Conservation (phyloP, 2,113 vertebrate genomes). For the Neogale vison region DNA sequence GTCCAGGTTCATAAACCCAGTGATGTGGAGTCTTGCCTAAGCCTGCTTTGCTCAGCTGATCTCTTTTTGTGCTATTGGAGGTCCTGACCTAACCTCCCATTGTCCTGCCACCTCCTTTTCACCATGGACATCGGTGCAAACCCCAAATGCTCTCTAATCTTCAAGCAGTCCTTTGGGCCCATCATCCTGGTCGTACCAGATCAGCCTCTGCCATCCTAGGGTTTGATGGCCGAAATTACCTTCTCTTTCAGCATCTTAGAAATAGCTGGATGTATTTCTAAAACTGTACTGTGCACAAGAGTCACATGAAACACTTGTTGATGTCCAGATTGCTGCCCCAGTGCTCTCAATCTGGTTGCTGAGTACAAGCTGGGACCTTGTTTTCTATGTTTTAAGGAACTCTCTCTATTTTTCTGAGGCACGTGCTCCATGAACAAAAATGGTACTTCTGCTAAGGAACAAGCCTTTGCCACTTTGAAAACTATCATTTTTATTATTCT, state of each 20-base stretch:
- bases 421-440: not conserved
- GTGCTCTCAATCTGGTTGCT: not conserved
- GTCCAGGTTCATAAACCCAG: not conserved
- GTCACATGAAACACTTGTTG: not conserved
- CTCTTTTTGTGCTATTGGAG: not conserved
- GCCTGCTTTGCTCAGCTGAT: not conserved
- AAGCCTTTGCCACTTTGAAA: not conserved
- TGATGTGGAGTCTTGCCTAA: not conserved
- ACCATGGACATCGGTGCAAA: not conserved
- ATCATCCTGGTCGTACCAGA: not conserved
- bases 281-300: not conserved
- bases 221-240: not conserved
- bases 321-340: not conserved
- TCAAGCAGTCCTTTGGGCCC: not conserved
- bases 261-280: not conserved
- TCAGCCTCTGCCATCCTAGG: not conserved
- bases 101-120: not conserved
- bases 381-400: not conserved
- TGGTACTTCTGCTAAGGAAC: not conserved
- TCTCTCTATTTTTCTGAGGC: not conserved
- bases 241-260: not conserved
- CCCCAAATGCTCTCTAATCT: not conserved
- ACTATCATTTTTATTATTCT: not conserved
- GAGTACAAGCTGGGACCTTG: not conserved
- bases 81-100: not conserved